These are phyloP conservation scores for Hirtodrosophila histrioides DNA, from an alignment of 2,888 invertebrate species.

Conservation along the genomic window DNA sequence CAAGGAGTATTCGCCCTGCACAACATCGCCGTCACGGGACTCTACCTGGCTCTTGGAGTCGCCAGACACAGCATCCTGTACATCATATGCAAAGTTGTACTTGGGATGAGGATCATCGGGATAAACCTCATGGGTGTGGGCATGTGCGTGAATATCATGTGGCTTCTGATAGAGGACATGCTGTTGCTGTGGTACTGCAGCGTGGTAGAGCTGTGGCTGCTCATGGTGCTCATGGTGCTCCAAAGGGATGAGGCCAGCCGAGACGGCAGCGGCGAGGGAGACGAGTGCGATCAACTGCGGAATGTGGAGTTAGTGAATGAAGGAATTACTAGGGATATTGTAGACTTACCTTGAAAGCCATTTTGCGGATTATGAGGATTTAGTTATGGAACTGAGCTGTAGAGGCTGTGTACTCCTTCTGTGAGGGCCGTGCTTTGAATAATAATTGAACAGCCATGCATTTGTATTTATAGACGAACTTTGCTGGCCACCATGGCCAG, in stretches of 20 bases:
- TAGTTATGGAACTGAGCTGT: constrained; percentile 38
- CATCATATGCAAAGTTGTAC: constrained; percentile 83
- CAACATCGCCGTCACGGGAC: constrained; percentile 83
- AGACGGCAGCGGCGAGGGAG: constrained; percentile 62
- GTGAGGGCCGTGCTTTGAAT: constrained; percentile 76
- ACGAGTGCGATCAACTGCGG: constrained; percentile 66
- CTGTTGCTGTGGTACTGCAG: constrained; percentile 53
- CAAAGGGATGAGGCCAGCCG: constrained; percentile 73
- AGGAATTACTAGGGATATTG: background rate
- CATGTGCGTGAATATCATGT: constrained; percentile 65
- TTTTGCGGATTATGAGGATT: constrained; percentile 52
- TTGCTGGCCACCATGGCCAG: constrained; percentile 40
- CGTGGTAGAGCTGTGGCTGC: constrained; percentile 46
- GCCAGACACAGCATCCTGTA: constrained; percentile 82
- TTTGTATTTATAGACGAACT: constrained; percentile 78
- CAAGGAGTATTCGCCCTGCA: constrained; percentile 84
- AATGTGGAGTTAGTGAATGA: background rate
- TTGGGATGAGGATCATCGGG: constrained; percentile 81
- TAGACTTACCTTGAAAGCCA: constrained; percentile 80
- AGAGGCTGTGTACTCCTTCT: constrained; percentile 72
- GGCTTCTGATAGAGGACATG: constrained; percentile 73
- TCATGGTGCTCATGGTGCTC: constrained; percentile 75
- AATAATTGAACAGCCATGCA: constrained; percentile 70
- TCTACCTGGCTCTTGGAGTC: constrained; percentile 84
- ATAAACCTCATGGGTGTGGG: constrained; percentile 68